Evolutionary conservation across 1,140 invertebrate genomes (phyloP).

Genomic region (Anthonomus grandis): DNA sequence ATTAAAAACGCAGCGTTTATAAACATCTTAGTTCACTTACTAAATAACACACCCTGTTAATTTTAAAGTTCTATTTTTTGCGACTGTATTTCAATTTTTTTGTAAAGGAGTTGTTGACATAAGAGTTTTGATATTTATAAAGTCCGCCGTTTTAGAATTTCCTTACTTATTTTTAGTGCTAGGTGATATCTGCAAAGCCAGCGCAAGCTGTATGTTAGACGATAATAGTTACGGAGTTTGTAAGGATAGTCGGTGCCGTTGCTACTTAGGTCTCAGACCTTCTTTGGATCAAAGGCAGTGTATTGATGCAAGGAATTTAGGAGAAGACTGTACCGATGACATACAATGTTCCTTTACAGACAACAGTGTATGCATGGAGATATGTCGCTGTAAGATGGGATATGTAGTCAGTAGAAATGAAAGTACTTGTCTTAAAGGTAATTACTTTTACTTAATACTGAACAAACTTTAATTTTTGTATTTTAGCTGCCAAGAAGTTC

Average conservation of each 20-base stretch:
- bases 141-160: too few relatives aligned
- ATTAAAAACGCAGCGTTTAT: too few relatives aligned
- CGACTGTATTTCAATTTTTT: too few relatives aligned
- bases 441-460: slow-evolving; percentile 2
- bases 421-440: slow-evolving; percentile 31
- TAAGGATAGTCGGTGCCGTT: slow-evolving; percentile 24
- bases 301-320: slow-evolving; percentile 19
- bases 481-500: slow-evolving; percentile 32
- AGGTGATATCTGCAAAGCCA: slow-evolving; percentile 24
- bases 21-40: too few relatives aligned
- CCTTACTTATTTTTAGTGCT: slow-evolving; percentile 29
- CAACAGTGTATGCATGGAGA: slow-evolving; percentile 25
- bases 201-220: slow-evolving; percentile 26
- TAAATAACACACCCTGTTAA: too few relatives aligned
- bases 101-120: too few relatives aligned
- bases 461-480: slow-evolving; percentile 1
- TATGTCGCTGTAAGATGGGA: slow-evolving; percentile 24
- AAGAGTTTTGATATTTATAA: too few relatives aligned
- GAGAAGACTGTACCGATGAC: slow-evolving; percentile 25
- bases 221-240: slow-evolving; percentile 28
- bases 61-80: too few relatives aligned
- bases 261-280: slow-evolving; percentile 22
- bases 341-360: slow-evolving; percentile 22
- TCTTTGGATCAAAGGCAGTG: slow-evolving; percentile 22
- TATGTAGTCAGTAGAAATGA: slow-evolving; percentile 28